A percentile compares a stretch with the other conserved stretches of the same genome.
phyloP scores from a whole-genome alignment of 2,113 vertebrate genomes.

The Coracopsis vasa region DNA sequence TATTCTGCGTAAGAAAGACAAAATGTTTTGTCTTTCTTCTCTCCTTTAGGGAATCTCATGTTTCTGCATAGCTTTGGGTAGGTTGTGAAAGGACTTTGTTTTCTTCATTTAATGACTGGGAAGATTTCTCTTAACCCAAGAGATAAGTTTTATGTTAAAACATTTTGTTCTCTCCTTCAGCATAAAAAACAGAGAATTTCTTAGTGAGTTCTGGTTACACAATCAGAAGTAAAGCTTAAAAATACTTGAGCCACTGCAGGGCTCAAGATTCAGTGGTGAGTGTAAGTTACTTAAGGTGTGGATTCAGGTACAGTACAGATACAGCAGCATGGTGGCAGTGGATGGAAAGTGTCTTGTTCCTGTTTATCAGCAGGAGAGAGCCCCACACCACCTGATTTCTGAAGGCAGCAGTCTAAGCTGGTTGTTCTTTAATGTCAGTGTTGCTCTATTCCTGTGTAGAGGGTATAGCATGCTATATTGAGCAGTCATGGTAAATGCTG shows the following conservation, averaged over 20 bases:
- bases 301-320: background rate
- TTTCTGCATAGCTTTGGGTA: background rate
- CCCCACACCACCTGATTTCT: background rate
- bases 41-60: background rate
- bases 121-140: background rate
- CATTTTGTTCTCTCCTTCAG: background rate
- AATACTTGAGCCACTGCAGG: background rate
- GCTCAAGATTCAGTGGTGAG: background rate
- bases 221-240: background rate
- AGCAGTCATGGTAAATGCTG: background rate
- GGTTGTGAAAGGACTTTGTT: background rate
- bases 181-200: background rate
- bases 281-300: too few species aligned
- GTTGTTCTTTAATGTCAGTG: background rate
- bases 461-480: accelerated
- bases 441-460: background rate
- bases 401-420: background rate
- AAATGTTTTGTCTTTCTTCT: background rate
- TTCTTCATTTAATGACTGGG: background rate
- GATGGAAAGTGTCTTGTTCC: too few species aligned
- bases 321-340: background rate
- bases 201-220: background rate
- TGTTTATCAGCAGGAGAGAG: background rate
- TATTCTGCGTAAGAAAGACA: background rate
- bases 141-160: background rate